Evolutionary conservation across 1,140 invertebrate species (phyloP).

Genomic region (Sminthurides bifidus): DNA sequence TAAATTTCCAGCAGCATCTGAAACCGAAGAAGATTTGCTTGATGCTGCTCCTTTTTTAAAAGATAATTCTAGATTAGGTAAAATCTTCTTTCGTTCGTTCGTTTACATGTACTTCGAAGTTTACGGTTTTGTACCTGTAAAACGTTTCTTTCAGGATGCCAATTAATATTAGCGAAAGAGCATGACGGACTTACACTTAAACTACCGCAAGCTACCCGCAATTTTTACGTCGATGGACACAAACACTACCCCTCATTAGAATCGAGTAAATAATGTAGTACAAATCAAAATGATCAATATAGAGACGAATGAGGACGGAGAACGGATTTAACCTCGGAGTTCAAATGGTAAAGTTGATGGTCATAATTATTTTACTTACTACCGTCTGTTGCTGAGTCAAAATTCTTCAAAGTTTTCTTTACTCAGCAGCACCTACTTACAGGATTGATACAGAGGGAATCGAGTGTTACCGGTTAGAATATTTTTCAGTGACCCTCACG

Average conservation of each 20-base stretch:
- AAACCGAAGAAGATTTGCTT: slow-evolving; percentile 92
- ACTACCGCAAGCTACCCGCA: slow-evolving; percentile 81
- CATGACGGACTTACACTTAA: slow-evolving; percentile 78
- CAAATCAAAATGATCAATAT: background rate
- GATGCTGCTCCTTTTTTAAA: slow-evolving; percentile 94
- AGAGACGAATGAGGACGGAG: background rate
- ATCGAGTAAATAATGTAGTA: background rate
- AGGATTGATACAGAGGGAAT: too few relatives aligned
- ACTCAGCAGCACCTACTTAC: too few relatives aligned
- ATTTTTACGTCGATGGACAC: slow-evolving; percentile 98
- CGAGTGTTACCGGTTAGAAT: too few relatives aligned
- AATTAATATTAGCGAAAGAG: slow-evolving; percentile 85
- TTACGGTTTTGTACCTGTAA: background rate
- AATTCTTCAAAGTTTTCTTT: too few relatives aligned
- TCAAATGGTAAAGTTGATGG: too few relatives aligned
- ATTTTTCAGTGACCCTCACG: too few relatives aligned
- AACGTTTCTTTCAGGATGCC: slow-evolving; percentile 58
- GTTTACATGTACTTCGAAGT: background rate
- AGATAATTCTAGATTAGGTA: slow-evolving; percentile 86
- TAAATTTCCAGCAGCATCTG: slow-evolving; percentile 62
- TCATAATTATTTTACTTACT: too few relatives aligned
- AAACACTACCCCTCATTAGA: slow-evolving; percentile 44
- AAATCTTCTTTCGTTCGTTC: slow-evolving; percentile 11
- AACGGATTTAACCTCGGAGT: too few relatives aligned
- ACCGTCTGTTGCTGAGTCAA: too few relatives aligned